phyloP scores from a whole-genome alignment of 2,113 vertebrate genomes.

The Agapornis roseicollis region DNA sequence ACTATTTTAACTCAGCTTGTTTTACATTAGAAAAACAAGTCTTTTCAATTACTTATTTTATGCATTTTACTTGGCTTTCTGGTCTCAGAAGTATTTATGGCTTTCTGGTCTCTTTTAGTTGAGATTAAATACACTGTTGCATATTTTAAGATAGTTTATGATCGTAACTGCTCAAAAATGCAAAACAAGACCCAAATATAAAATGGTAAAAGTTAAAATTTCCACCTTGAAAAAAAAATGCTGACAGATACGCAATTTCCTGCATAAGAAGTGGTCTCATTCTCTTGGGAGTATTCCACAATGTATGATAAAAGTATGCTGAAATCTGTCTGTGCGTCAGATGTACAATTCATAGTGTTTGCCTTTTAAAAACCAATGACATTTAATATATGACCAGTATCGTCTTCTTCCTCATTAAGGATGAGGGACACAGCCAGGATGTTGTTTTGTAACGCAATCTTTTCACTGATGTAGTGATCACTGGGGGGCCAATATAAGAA shows the following conservation, averaged over 20 bases:
- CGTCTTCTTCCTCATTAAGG: background rate
- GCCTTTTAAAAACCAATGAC: background rate
- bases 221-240: background rate
- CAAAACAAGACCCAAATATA: background rate
- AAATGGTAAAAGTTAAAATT: background rate
- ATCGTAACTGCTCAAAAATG: slow-evolving; percentile 11
- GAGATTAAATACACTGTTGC: slow-evolving; percentile 39
- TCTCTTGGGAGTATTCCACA: background rate
- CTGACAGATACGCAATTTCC: background rate
- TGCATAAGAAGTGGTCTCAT: background rate
- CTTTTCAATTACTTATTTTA: slow-evolving; percentile 62
- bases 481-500: background rate
- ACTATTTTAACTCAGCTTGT: slow-evolving; percentile 67
- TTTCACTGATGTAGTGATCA: background rate
- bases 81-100: background rate
- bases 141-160: slow-evolving; percentile 9
- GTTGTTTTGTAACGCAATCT: background rate
- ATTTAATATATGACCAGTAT: background rate
- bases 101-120: slow-evolving; percentile 49
- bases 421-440: background rate
- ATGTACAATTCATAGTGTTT: background rate
- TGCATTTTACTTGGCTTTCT: slow-evolving; percentile 51
- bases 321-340: background rate
- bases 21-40: slow-evolving; percentile 68
- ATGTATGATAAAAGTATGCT: background rate